Evolutionary conservation across 2,888 invertebrate genomes (phyloP), one percentile per base, ranked within the genome.

Genomic region (Encarsia formosa): DNA sequence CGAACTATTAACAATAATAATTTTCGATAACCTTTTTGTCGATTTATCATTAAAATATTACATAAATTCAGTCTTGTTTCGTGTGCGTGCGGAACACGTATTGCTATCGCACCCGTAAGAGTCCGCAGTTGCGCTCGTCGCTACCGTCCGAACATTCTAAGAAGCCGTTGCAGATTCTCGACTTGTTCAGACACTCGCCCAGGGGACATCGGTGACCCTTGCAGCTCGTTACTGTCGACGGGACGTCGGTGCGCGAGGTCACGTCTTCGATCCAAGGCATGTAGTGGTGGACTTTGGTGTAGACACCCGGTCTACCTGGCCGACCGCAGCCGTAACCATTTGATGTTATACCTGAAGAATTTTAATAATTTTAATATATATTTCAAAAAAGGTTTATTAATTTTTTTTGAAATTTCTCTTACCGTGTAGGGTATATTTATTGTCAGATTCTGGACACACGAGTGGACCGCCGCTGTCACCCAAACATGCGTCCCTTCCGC

Each of bases 381-480:
- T 9, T 5, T 37, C 8, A 19, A 26, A n/a, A n/a, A n/a, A 11
- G 26, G 26, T 8, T 11, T 5, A 26, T 5, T 11, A 26, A 26
- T 26, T 26, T 26, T 26, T 5, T n/a, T 34, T 13, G 34, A 15
- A 5, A n/a, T 9, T 34, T 6, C 34, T 34, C n/a, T 57, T 62
- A 66, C 71, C 73, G 26, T 73, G 72, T 20, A 72, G 60, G 2
- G 63, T 68, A 40, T 70, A 71, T 60, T 64, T 64, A 47, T 73
- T 67, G 37, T 76, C 72, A 1, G 73, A 62, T 73, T 86, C 86
- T 70, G 86, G 83, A 66, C 88, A 88, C 80, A 88, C 86, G 42
- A 88, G 78, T 3, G 88, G 88, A 18, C 88, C 88, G 5, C 88
- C 88, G 1, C 87, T 87, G 75, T 88, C 88, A 0, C 88, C 89